phyloP scores from a whole-genome alignment of 1,140 invertebrate species.

The Battus philenor region DNA sequence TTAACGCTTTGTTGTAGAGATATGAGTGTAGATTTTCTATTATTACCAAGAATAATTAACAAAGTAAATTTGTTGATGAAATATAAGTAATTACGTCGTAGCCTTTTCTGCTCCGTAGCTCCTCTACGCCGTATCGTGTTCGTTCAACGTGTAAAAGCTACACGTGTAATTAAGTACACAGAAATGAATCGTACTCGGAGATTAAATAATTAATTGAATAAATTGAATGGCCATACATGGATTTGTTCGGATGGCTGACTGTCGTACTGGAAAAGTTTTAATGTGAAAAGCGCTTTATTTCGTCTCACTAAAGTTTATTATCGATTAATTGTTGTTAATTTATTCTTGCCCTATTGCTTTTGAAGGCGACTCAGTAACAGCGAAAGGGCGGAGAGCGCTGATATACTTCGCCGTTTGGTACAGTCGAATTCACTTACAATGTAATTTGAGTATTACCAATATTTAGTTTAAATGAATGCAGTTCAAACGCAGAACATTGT shows the following conservation, averaged over 20 bases:
- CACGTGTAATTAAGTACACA: slow-evolving; percentile 1
- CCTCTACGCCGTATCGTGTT: too few relatives aligned
- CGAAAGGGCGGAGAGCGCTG: slow-evolving; percentile 6
- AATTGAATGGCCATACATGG: slow-evolving; percentile 3
- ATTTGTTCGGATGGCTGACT: neutral
- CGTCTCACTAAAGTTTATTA: neutral
- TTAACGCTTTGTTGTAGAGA: too few relatives aligned
- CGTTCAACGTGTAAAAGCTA: too few relatives aligned
- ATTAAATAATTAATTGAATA: slow-evolving; percentile 8
- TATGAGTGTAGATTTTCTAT: too few relatives aligned
- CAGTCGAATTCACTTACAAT: too few relatives aligned
- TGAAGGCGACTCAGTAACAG: slow-evolving; percentile 4
- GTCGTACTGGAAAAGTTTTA: neutral
- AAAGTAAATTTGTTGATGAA: too few relatives aligned
- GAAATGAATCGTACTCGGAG: slow-evolving; percentile 1
- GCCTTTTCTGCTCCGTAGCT: too few relatives aligned
- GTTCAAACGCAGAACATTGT: too few relatives aligned
- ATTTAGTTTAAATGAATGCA: too few relatives aligned
- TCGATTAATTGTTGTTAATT: neutral
- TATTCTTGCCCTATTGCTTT: slow-evolving; percentile 7
- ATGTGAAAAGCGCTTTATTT: neutral
- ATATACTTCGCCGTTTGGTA: slow-evolving; percentile 4
- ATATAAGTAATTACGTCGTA: too few relatives aligned
- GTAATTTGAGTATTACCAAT: too few relatives aligned
- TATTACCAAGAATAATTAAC: too few relatives aligned